Evolutionary conservation across 1,140 invertebrate species (phyloP), one percentile per base, ranked within the genome.

Genomic region (Ceratosolen solmsi): DNA sequence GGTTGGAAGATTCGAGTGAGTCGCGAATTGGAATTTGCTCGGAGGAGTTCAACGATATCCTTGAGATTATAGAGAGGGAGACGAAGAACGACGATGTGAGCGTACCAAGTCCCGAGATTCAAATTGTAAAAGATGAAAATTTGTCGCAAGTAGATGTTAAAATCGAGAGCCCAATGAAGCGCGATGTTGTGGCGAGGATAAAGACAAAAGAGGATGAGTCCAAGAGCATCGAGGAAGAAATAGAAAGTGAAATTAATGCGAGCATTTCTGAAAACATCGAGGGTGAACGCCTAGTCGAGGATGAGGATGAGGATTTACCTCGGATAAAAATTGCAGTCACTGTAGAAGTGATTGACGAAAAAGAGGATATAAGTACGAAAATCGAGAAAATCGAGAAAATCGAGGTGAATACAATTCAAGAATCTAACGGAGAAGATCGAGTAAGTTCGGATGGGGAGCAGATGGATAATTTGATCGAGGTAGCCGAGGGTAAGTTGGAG

Each of bases 391-490:
- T 33, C 17, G 20, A 68, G 20, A 30, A 72, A 8, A 33, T n/a
- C 20, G 8, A 13, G 30, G n/a, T 60, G 8, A 58, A 58, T 2
- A 63, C 83, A 20, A 36, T 36, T 49, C 68, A 82, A 58, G 84
- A 85, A 76, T 22, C 73, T 20, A 65, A 82, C 63, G 84, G 86
- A 41, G 80, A 84, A 72, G 85, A 88, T 56, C 74, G 82, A 56
- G 51, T 33, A 74, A 89, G 87, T 78, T 89, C 88, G 11, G 87
- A 90, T 54, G 88, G 87, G 4, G 89, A 89, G n/a, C 89, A 89
- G 56, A n/a, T 88, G 46, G 88, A 90, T 68, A 90, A 89, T 82
- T 85, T 89, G 3, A 84, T 90, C 25, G 89, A 90, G 85, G 68
- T 87, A 36, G 73, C 78, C 17, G 88, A 89, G 82, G 86, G 84